Evolutionary conservation across 2,888 invertebrate genomes (phyloP), one percentile per base, ranked within the genome.

Genomic region (Mythimna lalbum): DNA sequence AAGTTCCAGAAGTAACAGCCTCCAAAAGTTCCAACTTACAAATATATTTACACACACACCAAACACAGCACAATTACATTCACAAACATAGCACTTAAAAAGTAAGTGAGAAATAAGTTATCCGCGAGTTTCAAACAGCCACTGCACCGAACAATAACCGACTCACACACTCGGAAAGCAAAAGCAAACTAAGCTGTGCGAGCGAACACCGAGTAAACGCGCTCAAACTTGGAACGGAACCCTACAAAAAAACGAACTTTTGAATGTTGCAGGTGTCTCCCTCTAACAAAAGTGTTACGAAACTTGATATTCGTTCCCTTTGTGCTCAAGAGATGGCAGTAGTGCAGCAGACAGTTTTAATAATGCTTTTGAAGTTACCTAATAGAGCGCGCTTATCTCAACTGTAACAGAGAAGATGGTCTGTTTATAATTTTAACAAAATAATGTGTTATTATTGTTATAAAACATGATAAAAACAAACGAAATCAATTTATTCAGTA

Each of bases 41-140:
- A 86, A 78, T 73, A 63, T 82, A 88, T 78, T 79, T 68, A 83
- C 83, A 87, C 90, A 88, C 83, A 85, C 89, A 87, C 83, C 76
- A 85, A 83, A 88, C 86, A 90, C 91, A 87, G 83, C 90, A 89
- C 89, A 85, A 82, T 78, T 80, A 87, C 87, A 88, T 82, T 86
- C 88, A 90, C 82, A 86, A 90, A 88, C 85, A 81, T 83, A 86
- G 76, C 89, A 90, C 91, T 85, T 74, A 80, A 69, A 89, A 90
- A 91, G 88, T 90, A 88, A 84, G 82, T 90, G 77, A 88, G 82
- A 88, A 90, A 88, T 90, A 93, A 94, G 93, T 93, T 94, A 89
- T 90, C 83, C 95, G 94, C 92, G 94, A 92, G 91, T 91, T 92
- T 86, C 70, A 68, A 85, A 88, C 84, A 83, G 81, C 74, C 87